These are phyloP conservation scores for Agonopterix arenella DNA, from an alignment of 2,888 invertebrate species.

Conservation along the genomic window DNA sequence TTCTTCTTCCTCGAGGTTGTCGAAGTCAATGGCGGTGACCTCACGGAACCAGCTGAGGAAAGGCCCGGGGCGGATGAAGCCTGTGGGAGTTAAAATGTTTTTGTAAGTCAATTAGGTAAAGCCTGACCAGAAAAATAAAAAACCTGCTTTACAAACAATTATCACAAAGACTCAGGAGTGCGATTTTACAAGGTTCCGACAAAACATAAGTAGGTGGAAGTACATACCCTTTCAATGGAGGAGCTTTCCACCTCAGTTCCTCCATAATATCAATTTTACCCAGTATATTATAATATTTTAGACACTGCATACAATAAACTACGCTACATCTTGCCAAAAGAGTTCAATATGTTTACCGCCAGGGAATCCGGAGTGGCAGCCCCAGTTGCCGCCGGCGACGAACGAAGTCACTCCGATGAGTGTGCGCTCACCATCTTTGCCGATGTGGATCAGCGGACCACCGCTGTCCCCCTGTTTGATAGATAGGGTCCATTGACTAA, in stretches of 20 bases:
- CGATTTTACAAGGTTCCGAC: too few relatives aligned
- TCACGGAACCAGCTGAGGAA: slow-evolving; percentile 51
- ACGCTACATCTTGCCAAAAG: too few relatives aligned
- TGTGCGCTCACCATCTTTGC: slow-evolving; percentile 28
- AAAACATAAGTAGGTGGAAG: too few relatives aligned
- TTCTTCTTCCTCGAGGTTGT: slow-evolving; percentile 26
- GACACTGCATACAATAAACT: too few relatives aligned
- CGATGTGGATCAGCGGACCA: slow-evolving; percentile 51
- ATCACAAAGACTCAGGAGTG: too few relatives aligned
- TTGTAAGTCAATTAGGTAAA: not conserved
- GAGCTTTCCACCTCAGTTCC: too few relatives aligned
- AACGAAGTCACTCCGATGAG: slow-evolving; percentile 60
- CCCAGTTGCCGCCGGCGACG: slow-evolving; percentile 48
- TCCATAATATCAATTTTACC: too few relatives aligned
- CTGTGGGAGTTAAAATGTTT: slow-evolving; percentile 20
- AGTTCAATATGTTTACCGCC: slow-evolving; percentile 33
- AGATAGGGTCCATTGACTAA: too few relatives aligned
- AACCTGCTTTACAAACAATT: too few relatives aligned
- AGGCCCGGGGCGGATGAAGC: slow-evolving; percentile 57
- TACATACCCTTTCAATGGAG: too few relatives aligned
- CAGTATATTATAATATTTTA: too few relatives aligned
- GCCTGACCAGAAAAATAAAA: not conserved
- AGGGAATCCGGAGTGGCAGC: slow-evolving; percentile 61
- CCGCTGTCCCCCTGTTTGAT: slow-evolving; percentile 59
- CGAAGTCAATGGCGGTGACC: slow-evolving; percentile 52